A percentile compares a stretch with the other conserved stretches of the same genome.
phyloP scores from a whole-genome alignment of 2,888 invertebrate species.

The Tanytarsus gracilentus region DNA sequence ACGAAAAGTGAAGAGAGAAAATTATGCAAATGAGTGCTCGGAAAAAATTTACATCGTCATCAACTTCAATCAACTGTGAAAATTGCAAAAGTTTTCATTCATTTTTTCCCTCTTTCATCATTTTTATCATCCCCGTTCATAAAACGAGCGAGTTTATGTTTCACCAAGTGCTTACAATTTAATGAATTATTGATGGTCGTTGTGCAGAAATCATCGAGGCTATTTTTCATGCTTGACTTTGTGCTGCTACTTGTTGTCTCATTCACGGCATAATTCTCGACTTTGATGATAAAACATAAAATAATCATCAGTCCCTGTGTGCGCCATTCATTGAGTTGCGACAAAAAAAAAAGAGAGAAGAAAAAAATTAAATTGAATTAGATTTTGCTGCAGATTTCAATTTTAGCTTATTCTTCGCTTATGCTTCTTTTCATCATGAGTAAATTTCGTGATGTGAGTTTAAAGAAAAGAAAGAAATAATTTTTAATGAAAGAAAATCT shows the following conservation, averaged over 20 bases:
- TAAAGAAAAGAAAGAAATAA: background rate
- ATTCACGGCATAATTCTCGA: conserved; percentile 38
- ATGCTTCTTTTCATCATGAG: background rate
- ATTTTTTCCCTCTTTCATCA: background rate
- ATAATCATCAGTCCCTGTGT: conserved; percentile 41
- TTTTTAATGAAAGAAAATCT: background rate
- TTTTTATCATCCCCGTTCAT: background rate
- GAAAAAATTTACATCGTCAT: conserved; percentile 25
- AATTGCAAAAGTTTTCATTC: conserved; percentile 12
- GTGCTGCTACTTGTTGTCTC: conserved; percentile 35
- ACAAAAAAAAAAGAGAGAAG: too few relatives aligned
- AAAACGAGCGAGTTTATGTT: background rate
- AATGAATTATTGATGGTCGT: conserved; percentile 41
- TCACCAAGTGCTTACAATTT: conserved; percentile 38
- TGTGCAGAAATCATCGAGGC: conserved; percentile 42
- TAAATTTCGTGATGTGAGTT: background rate
- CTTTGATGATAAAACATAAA: conserved; percentile 42
- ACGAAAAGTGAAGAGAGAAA: background rate
- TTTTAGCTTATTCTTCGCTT: background rate
- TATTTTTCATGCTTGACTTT: conserved; percentile 36
- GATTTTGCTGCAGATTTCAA: background rate
- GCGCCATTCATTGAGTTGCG: too few relatives aligned
- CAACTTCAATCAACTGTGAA: conserved; percentile 20
- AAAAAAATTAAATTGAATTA: background rate
- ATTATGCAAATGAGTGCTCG: conserved; percentile 21